phyloP scores from a whole-genome alignment of 2,113 vertebrate species.

The Elephas maximus region DNA sequence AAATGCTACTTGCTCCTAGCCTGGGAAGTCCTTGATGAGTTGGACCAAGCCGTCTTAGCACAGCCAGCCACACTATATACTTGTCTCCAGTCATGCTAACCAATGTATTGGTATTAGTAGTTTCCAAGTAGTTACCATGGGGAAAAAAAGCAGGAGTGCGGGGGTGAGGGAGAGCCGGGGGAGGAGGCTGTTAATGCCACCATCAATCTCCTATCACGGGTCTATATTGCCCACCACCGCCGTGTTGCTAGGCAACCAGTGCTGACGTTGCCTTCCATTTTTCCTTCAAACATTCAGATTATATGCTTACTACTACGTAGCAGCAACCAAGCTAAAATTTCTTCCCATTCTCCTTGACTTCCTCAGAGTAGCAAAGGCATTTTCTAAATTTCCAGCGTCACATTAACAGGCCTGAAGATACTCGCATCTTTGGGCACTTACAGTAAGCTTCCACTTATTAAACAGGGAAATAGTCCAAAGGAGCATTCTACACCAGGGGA shows the following conservation, averaged over 20 bases:
- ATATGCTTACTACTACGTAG: not conserved
- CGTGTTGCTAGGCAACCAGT: no score
- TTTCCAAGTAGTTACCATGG: not conserved
- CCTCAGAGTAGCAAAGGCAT: not conserved
- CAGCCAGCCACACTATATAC: no score
- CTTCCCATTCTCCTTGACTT: not conserved
- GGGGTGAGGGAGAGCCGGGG: not conserved
- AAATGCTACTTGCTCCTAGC: accelerated
- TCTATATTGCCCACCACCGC: not conserved
- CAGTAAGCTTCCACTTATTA: not conserved
- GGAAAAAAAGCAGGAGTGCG: not conserved
- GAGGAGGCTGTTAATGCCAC: not conserved
- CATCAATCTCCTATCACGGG: not conserved
- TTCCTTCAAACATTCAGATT: not conserved
- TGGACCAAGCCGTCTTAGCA: not conserved
- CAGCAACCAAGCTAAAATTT: not conserved
- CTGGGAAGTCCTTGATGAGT: accelerated
- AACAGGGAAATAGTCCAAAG: not conserved
- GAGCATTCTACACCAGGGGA: not conserved
- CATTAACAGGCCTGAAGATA: not conserved
- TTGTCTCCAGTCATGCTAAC: not conserved
- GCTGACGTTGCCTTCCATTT: not conserved
- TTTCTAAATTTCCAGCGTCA: not conserved
- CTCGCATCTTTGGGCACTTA: not conserved
- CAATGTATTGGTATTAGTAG: no score